A percentile compares a stretch with the other conserved stretches of the same genome.
These are phyloP conservation scores for Pediacus dermestoides DNA, from an alignment of 2,888 invertebrate genomes.

Conservation along the genomic window DNA sequence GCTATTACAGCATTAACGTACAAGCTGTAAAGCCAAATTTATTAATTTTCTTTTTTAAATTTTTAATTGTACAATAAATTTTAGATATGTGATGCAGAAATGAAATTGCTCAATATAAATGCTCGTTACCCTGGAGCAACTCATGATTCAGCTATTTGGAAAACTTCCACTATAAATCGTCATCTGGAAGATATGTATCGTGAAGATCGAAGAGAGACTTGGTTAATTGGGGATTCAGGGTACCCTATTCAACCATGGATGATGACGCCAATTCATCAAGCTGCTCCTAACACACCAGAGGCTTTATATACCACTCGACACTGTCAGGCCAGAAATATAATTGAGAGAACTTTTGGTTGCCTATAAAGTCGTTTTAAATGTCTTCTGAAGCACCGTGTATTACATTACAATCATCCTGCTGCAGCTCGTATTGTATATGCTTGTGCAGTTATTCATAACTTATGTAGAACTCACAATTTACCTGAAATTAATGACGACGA, in stretches of 20 bases:
- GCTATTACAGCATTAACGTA: conserved; percentile 8
- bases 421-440: too few relatives aligned
- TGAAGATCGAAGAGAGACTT: conserved; percentile 1
- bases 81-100: conserved; percentile 8
- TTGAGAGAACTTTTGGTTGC: too few relatives aligned
- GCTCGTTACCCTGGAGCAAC: conserved; percentile 7
- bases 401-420: too few relatives aligned
- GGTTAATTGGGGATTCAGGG: conserved; percentile 3
- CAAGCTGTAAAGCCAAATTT: too few relatives aligned
- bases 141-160: conserved; percentile 6
- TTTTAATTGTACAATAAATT: not conserved
- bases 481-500: too few relatives aligned
- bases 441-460: too few relatives aligned
- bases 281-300: conserved; percentile 1
- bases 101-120: conserved; percentile 2
- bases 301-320: not conserved
- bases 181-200: not conserved
- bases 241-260: conserved; percentile 6
- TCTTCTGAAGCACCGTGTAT: too few relatives aligned
- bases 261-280: conserved; percentile 4
- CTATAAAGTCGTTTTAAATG: too few relatives aligned
- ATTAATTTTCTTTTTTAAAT: too few relatives aligned
- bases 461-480: too few relatives aligned
- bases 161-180: conserved; percentile 2
- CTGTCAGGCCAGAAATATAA: too few relatives aligned